phyloP scores from a whole-genome alignment of 1,140 invertebrate species.

The Dryas iulia region DNA sequence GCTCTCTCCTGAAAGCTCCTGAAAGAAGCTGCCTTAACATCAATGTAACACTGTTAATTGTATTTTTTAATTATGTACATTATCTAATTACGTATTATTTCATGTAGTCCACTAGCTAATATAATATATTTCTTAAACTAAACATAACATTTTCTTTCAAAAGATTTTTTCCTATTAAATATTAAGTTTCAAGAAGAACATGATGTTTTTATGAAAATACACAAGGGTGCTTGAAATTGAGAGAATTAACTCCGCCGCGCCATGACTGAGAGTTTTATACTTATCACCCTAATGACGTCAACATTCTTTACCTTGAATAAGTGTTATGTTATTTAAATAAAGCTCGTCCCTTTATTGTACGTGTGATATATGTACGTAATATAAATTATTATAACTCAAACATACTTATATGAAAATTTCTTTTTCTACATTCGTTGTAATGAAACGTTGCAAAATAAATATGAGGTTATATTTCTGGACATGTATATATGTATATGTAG shows the following conservation, averaged over 20 bases:
- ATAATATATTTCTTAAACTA: neutral
- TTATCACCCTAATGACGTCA: constrained; percentile 9
- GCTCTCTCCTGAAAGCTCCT: no score
- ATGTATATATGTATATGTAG: no score
- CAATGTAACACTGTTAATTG: no score
- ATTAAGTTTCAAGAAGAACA: neutral
- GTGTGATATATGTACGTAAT: neutral
- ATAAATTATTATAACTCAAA: neutral
- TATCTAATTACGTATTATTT: no score
- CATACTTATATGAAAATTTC: no score
- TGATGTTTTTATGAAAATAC: neutral
- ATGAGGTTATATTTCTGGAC: no score
- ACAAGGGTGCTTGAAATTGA: constrained; percentile 5
- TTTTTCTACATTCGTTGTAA: no score
- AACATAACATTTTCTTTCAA: neutral
- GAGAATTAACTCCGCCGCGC: constrained; percentile 7
- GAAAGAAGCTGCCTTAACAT: no score
- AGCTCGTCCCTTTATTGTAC: neutral
- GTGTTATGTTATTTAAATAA: neutral
- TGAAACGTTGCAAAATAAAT: no score
- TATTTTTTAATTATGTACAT: no score
- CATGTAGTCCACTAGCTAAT: neutral
- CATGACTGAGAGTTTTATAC: neutral
- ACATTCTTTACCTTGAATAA: constrained; percentile 5
- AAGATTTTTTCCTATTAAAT: neutral